Evolutionary conservation across 1,140 invertebrate genomes (phyloP).

Genomic region (Tetramorium simillimum): DNA sequence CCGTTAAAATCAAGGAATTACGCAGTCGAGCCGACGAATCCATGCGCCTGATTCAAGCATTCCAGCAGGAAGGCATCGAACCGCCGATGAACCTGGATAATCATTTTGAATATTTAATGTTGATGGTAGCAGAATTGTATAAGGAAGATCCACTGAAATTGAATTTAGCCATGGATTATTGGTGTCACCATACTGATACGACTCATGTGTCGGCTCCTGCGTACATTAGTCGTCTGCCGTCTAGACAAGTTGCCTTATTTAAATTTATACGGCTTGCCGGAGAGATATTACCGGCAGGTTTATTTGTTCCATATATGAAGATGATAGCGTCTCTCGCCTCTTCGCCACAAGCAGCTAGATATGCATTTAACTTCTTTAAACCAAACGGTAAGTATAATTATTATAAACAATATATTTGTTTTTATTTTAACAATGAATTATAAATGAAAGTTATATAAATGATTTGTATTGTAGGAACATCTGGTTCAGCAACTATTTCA

Average conservation of each 20-base stretch:
- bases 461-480: conserved; percentile 75
- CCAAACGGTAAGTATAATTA: conserved; percentile 86
- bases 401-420: conserved; percentile 56
- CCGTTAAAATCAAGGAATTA: conserved; percentile 94
- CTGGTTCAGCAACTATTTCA: conserved; percentile 87
- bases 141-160: conserved; percentile 90
- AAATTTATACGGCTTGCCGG: conserved; percentile 96
- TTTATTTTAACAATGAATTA: neutral
- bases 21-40: conserved; percentile 95
- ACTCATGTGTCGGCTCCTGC: conserved; percentile 78
- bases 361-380: conserved; percentile 95
- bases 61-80: conserved; percentile 93
- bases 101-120: conserved; percentile 94
- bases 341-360: conserved; percentile 89
- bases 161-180: conserved; percentile 92
- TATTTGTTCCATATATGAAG: conserved; percentile 95
- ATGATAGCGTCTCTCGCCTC: conserved; percentile 94
- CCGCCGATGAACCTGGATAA: conserved; percentile 90
- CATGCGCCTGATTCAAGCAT: conserved; percentile 92
- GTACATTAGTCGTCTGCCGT: conserved; percentile 82
- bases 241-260: conserved; percentile 92
- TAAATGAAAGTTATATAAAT: conserved; percentile 13
- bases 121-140: conserved; percentile 93
- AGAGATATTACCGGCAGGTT: conserved; percentile 92
- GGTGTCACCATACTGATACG: conserved; percentile 87